These are phyloP conservation scores for Hetaerina titia DNA, from an alignment of 2,888 invertebrate species.

Conservation along the genomic window DNA sequence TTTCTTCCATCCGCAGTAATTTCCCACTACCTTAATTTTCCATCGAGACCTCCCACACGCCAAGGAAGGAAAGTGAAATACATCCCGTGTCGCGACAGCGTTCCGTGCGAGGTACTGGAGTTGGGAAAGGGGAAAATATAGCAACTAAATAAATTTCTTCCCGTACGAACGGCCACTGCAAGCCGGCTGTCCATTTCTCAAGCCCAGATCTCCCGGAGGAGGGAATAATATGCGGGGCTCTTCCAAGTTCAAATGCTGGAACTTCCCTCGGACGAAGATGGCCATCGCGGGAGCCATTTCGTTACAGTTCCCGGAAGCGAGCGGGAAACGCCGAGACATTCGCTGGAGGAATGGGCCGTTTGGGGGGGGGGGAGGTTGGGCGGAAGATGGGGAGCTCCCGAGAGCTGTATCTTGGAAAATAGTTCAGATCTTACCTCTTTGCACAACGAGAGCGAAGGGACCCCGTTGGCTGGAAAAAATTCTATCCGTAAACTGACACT, in stretches of 20 bases:
- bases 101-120: not conserved
- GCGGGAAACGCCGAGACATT: not conserved
- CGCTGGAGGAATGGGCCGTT: not conserved
- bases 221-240: not conserved
- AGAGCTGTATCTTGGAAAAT: not conserved
- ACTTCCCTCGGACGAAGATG: not conserved
- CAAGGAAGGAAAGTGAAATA: not conserved
- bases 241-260: not conserved
- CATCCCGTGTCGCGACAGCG: not conserved
- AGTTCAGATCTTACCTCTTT: not conserved
- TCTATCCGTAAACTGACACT: too few relatives aligned
- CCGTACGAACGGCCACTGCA: not conserved
- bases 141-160: not conserved
- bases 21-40: not conserved
- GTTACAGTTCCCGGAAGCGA: conserved; percentile 20
- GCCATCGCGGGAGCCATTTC: conserved; percentile 25
- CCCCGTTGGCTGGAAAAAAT: not conserved
- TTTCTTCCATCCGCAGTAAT: not conserved
- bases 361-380: not conserved
- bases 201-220: not conserved
- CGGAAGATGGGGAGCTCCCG: not conserved
- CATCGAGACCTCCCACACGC: not conserved
- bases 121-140: not conserved
- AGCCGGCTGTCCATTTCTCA: not conserved
- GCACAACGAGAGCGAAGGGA: not conserved